Conservation (phyloP, 2,113 vertebrate genomes). For the Pelusios castaneus region DNA sequence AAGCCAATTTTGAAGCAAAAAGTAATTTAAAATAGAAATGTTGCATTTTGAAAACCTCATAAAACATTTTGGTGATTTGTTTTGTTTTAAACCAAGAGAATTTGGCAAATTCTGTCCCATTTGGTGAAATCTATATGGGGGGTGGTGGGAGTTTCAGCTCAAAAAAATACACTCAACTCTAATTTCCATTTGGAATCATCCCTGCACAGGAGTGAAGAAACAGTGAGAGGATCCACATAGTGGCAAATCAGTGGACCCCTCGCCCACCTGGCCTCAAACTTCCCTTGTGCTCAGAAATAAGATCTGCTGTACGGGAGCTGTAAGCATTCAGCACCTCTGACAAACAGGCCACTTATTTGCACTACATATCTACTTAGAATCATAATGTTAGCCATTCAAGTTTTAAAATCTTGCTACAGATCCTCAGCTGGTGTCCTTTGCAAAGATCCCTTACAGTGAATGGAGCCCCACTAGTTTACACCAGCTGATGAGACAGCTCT, state of each 20-base stretch:
- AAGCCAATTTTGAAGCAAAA: not conserved
- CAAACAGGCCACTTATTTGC: rapidly evolving
- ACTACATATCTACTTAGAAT: not conserved
- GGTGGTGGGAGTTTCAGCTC: too few species aligned
- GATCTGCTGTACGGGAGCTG: not conserved
- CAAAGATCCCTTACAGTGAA: not conserved
- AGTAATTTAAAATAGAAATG: not conserved
- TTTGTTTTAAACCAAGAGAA: not conserved
- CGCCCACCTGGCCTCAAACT: not conserved
- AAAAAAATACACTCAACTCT: not conserved
- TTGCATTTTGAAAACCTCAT: not conserved
- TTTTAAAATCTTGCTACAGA: not conserved
- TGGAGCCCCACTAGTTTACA: rapidly evolving
- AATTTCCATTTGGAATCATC: not conserved
- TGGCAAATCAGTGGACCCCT: not conserved
- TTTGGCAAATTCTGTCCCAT: not conserved
- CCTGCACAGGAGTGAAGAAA: not conserved
- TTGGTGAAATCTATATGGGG: not conserved
- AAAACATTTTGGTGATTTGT: not conserved
- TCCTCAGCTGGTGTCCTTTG: not conserved
- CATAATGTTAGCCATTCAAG: not conserved
- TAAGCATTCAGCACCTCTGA: not conserved
- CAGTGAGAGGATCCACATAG: not conserved
- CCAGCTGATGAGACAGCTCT: not conserved
- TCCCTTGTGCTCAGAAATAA: not conserved